These are phyloP conservation scores for Stictocephala bisonia DNA, from an alignment of 2,888 invertebrate genomes.

Conservation along the genomic window DNA sequence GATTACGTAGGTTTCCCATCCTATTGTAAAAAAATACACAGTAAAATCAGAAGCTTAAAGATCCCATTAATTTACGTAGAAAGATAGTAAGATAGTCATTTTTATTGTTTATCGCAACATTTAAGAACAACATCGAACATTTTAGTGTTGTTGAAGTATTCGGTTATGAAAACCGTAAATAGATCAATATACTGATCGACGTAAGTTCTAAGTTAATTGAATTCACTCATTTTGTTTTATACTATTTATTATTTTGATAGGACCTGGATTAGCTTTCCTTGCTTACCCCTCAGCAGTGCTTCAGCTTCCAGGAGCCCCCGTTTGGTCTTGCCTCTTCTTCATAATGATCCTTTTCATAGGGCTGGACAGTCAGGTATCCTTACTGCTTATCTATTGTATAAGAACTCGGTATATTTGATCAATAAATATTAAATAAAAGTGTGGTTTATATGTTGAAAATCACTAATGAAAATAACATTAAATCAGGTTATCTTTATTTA, in stretches of 20 bases:
- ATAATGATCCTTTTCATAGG: conserved; percentile 93
- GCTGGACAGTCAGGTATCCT: conserved; percentile 81
- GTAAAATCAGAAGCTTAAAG: no score
- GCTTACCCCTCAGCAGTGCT: conserved; percentile 94
- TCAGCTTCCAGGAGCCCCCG: conserved; percentile 87
- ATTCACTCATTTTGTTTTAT: no score
- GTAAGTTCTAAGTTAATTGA: no score
- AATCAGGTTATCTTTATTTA: background rate
- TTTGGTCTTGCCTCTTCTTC: conserved; percentile 95
- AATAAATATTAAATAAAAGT: background rate
- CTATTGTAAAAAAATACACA: no score
- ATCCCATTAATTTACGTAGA: no score
- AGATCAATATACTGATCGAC: no score
- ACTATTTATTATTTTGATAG: conserved; percentile 69
- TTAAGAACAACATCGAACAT: no score
- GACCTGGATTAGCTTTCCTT: conserved; percentile 90
- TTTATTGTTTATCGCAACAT: no score
- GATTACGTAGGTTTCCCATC: no score
- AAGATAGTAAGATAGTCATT: no score
- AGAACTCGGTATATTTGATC: background rate
- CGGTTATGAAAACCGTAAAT: no score
- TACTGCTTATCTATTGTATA: background rate
- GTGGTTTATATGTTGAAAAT: background rate
- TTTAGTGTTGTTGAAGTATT: background rate
- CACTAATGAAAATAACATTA: background rate